phyloP scores from a whole-genome alignment of 2,113 vertebrate genomes.

The Emberiza fucata region DNA sequence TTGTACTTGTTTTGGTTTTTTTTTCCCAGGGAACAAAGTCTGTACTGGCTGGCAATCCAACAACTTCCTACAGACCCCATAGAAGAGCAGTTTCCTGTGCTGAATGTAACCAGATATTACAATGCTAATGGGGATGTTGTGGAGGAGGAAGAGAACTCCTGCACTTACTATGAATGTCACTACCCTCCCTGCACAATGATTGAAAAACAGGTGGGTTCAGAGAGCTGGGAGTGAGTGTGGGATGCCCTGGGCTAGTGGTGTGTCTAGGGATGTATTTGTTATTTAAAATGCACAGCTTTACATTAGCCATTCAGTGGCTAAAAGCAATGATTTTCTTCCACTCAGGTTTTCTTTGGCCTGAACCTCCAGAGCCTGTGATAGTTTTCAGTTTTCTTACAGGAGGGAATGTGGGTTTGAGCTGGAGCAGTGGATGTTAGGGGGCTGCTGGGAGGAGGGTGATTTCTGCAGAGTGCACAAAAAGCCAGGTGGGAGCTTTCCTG shows the following conservation, averaged over 20 bases:
- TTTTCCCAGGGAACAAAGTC: slow-evolving; percentile 88
- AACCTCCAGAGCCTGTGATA: neutral
- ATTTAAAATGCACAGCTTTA: neutral
- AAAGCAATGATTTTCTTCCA: neutral
- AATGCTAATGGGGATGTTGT: slow-evolving; percentile 97
- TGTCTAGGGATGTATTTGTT: neutral
- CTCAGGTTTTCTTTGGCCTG: neutral
- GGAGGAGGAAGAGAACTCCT: slow-evolving; percentile 95
- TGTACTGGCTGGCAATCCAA: slow-evolving; percentile 98
- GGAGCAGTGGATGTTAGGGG: neutral
- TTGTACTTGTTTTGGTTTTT: neutral
- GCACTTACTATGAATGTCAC: slow-evolving; percentile 98
- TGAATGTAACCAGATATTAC: slow-evolving; percentile 94
- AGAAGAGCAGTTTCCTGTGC: slow-evolving; percentile 94
- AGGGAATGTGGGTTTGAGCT: neutral
- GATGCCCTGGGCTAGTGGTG: neutral
- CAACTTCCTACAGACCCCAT: slow-evolving; percentile 97
- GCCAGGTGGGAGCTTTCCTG: neutral
- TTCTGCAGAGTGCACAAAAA: neutral
- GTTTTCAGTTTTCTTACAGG: neutral
- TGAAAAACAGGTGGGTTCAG: slow-evolving; percentile 88
- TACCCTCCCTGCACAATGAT: slow-evolving; percentile 98
- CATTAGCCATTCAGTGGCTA: rapidly evolving
- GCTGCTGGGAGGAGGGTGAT: neutral
- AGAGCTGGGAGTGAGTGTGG: neutral